Evolutionary conservation across 2,113 vertebrate genomes (phyloP).

Genomic region (Acrocephalus kingi): DNA sequence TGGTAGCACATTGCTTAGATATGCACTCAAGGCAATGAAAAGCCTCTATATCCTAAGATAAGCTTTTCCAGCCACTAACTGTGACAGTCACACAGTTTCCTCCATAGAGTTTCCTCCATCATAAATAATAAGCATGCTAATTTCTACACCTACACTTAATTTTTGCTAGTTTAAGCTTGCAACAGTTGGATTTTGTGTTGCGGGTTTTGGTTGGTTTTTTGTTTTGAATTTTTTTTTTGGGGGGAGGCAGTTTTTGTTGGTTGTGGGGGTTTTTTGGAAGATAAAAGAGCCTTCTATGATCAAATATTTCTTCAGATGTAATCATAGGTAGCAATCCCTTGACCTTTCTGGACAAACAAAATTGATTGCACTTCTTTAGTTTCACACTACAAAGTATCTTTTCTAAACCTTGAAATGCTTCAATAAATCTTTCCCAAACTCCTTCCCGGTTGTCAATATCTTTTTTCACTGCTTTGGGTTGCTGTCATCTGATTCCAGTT

Average conservation of each 20-base stretch:
- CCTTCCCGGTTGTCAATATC: neutral
- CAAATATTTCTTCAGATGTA: conserved; percentile 1
- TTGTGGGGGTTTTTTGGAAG: neutral
- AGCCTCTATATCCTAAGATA: neutral
- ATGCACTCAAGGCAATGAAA: neutral
- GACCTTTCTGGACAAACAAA: conserved; percentile 7
- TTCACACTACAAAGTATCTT: conserved; percentile 1
- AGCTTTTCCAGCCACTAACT: neutral
- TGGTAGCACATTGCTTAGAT: neutral
- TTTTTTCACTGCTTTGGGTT: neutral
- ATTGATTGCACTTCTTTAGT: neutral
- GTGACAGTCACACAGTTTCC: neutral
- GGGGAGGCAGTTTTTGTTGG: neutral
- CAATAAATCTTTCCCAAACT: conserved; percentile 2
- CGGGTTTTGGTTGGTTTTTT: rapidly evolving
- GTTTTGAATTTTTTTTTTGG: neutral
- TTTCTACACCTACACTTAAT: neutral
- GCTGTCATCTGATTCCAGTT: neutral
- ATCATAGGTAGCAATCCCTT: neutral
- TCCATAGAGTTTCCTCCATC: neutral
- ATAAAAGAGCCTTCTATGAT: conserved; percentile 1
- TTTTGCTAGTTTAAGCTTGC: neutral
- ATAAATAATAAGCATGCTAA: neutral
- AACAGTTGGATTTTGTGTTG: neutral
- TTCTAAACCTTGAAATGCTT: neutral